Evolutionary conservation across 2,888 invertebrate species (phyloP).

Genomic region (Clepsis dumicolana): DNA sequence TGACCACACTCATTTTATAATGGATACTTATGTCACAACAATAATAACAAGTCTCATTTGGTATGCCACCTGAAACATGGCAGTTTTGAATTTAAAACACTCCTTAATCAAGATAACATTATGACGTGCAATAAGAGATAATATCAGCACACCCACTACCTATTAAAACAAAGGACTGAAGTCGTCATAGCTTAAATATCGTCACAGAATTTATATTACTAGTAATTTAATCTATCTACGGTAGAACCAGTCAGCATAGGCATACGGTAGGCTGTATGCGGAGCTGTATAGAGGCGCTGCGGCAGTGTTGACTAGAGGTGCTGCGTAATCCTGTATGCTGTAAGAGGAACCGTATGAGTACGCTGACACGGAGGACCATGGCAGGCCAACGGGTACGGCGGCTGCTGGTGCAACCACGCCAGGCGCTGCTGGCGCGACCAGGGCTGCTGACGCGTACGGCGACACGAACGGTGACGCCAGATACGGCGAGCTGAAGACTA

Average conservation of each 20-base stretch:
- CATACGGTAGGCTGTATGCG: constrained; percentile 59
- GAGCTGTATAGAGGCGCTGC: constrained; percentile 49
- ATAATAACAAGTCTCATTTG: constrained; percentile 6
- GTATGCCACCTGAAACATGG: constrained; percentile 10
- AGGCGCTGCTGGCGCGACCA: constrained; percentile 48
- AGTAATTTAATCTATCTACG: constrained; percentile 33
- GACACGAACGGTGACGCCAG: constrained; percentile 27
- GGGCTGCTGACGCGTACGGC: constrained; percentile 47
- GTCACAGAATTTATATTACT: constrained; percentile 5
- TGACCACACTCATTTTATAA: background rate
- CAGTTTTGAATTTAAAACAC: constrained; percentile 24
- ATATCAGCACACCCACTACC: constrained; percentile 24
- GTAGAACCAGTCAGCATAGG: constrained; percentile 45
- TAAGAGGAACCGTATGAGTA: constrained; percentile 58
- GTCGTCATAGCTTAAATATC: background rate
- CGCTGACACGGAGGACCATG: constrained; percentile 56
- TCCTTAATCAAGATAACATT: constrained; percentile 31
- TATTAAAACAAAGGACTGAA: constrained; percentile 13
- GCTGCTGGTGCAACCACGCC: constrained; percentile 48
- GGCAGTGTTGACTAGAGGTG: constrained; percentile 32
- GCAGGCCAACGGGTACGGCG: constrained; percentile 46
- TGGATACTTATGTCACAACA: constrained; percentile 4
- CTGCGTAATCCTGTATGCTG: constrained; percentile 46
- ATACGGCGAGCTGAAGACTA: constrained; percentile 53
- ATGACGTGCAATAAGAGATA: constrained; percentile 27